Conservation (phyloP, 2,888 invertebrate genomes). For the Mesorhabditis spiculigera region DNA sequence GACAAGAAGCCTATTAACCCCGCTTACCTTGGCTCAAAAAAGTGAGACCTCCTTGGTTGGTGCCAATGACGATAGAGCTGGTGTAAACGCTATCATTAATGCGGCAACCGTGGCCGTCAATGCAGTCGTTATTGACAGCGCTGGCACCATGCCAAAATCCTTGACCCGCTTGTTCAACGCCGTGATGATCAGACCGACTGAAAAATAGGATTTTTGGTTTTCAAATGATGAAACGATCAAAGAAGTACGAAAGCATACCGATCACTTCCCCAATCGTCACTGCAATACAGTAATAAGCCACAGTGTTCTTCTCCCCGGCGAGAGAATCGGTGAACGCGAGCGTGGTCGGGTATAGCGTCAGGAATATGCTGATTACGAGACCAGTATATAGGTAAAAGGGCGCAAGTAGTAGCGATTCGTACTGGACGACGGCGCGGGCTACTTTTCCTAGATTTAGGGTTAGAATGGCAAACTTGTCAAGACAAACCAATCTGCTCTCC, state of each 20-base stretch:
- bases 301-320: background rate
- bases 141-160: background rate
- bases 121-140: background rate
- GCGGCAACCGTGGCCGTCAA: background rate
- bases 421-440: background rate
- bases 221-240: background rate
- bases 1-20: background rate
- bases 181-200: slow-evolving; percentile 2
- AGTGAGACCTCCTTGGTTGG: background rate
- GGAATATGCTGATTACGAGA: background rate
- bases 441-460: background rate
- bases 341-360: background rate
- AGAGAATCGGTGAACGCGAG: slow-evolving; percentile 2
- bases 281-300: background rate
- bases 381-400: background rate
- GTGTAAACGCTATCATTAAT: background rate
- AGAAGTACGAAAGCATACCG: background rate
- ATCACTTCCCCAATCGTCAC: background rate
- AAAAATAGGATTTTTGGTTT: background rate
- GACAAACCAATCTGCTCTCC: background rate
- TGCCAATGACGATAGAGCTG: background rate
- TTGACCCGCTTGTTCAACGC: background rate
- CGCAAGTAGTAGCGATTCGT: background rate
- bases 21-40: background rate
- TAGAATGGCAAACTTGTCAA: background rate